Evolutionary conservation across 1,140 invertebrate genomes (phyloP), one percentile per base, ranked within the genome.

Genomic region (Phocides pigmalion): DNA sequence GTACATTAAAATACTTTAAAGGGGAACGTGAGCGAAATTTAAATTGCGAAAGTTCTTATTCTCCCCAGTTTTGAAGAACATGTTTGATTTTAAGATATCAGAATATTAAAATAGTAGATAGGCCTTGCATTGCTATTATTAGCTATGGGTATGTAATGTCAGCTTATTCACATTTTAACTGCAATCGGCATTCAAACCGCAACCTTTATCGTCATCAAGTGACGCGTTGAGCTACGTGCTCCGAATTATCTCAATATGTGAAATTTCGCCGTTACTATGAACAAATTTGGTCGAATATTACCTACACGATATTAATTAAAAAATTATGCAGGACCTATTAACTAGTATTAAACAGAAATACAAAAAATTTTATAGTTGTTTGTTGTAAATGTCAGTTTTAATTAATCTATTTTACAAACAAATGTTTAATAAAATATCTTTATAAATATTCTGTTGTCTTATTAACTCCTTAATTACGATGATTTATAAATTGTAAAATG

Each of bases 371-470:
- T 90, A 90, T 88, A 90, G 84, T 86, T 88, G 84, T 87, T 89
- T 87, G 86, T 89, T 89, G 84, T 90, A 87, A 89, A 87, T 84
- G 84, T 89, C 84, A 79, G 83, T 90, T 89, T 85, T 87, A 89
- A 89, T 90, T 89, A 87, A 89, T 83, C 86, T 89, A 88, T 89
- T 90, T 89, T 90, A 90, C 84, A 89, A 84, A 86, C 79, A 79
- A 75, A 84, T 90, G 86, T 90, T 90, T 89, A 90, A 89, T 89
- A 90, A 90, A 89, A 88, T 87, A 87, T 83, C 77, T 90, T 89
- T 90, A 83, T 90, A 90, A 88, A 85, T 72, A 74, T 4, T 28
- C 32, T 15, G 62, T 59, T 61, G 65, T 77, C 65, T 74, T 47
- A 73, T 71, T 71, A 16, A 16, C 42, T 17, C 15, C 50, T n/a